Evolutionary conservation across 2,113 vertebrate genomes (phyloP).

Genomic region (Aegotheles bennettii): DNA sequence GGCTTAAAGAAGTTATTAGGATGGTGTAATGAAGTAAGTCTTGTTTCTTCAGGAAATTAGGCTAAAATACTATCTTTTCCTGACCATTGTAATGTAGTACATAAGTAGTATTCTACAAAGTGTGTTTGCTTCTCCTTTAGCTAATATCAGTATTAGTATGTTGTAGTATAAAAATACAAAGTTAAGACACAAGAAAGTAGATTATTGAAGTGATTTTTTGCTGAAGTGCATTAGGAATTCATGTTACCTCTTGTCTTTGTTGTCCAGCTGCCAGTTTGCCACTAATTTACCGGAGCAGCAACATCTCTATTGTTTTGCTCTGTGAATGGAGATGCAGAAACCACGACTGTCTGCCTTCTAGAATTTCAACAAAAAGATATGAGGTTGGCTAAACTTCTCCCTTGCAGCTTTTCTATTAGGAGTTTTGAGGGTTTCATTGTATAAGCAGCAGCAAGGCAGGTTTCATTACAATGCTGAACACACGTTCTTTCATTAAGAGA

Average conservation of each 20-base stretch:
- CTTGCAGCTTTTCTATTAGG: not conserved
- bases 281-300: not conserved
- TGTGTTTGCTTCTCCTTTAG: not conserved
- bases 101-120: not conserved
- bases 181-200: not conserved
- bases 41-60: not conserved
- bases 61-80: not conserved
- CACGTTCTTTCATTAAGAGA: not conserved
- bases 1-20: not conserved
- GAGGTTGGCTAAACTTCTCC: not conserved
- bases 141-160: not conserved
- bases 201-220: not conserved
- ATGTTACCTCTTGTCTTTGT: not conserved
- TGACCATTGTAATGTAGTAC: not conserved
- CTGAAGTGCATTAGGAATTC: not conserved
- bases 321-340: not conserved
- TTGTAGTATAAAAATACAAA: not conserved
- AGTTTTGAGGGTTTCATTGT: not conserved
- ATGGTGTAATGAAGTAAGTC: not conserved
- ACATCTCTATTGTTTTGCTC: not conserved
- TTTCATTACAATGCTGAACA: not conserved
- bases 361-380: not conserved
- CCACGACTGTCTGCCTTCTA: not conserved
- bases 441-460: not conserved
- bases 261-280: not conserved